Evolutionary conservation across 2,797 vertebrate genomes (phyloP), one percentile per base, ranked within the genome.

Genomic region (Anableps anableps): DNA sequence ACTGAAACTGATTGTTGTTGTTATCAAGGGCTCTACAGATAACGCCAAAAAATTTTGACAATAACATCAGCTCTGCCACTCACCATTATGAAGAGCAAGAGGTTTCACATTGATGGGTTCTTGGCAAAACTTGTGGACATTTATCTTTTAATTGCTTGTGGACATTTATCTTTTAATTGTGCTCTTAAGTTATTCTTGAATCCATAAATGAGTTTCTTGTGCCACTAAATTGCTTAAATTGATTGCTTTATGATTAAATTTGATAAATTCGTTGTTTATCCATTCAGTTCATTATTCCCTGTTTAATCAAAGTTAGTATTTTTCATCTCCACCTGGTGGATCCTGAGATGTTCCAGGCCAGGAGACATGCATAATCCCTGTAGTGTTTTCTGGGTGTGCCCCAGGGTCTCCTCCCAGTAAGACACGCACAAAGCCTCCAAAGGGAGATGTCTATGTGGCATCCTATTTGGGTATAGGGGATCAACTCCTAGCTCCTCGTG

Each of bases 1-100:
- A 51, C 64, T 34, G 31, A 74, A 36, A 73, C 79, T 70, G 84
- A 90, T 75, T 72, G 43, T 74, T 76, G 66, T 26, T 38, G 62
- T 75, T 64, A 80, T 78, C 58, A 70, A 74, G 34, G 53, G 11
- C 68, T 17, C 73, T 41, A 36, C 26, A 72, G 51, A 66, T 48
- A 34, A 53, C 34, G 23, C 34, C 19, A 21, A 68, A 41, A 41
- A 13, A 11, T 41, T 26, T 36, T 13, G 21, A 68, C 17, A 41
- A 68, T 41, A 68, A 68, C 21, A 68, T 68, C 36, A 68, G 8
- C 36, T 26, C 36, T 75, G 29, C 31, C 31, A 50, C 19, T 73
- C 31, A 51, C 34, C 19, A 36, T 34, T 73, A 72, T 73, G 29
- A 73, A 51, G 29, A 51, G 47, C 29, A 51, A 36, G 19, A 50